Percentiles rank a stretch among this genome's conserved stretches.
Evolutionary conservation across 2,113 vertebrate species (phyloP).

Genomic region (Channa argus): DNA sequence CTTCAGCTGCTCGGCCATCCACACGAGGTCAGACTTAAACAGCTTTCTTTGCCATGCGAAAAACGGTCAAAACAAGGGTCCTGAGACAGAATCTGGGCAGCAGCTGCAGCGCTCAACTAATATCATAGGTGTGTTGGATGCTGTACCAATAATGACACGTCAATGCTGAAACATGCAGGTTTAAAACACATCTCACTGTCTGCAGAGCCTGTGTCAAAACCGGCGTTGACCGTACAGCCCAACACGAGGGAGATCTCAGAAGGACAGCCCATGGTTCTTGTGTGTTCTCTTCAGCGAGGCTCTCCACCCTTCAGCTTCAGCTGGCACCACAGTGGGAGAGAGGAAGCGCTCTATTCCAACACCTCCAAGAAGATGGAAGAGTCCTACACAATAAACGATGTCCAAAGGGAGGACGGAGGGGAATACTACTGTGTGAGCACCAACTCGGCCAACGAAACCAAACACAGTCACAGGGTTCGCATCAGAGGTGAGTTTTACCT

Average conservation of each 20-base stretch:
- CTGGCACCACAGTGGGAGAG: conserved; percentile 56
- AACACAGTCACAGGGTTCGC: conserved; percentile 10
- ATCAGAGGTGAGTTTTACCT: conserved; percentile 65
- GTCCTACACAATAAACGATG: conserved; percentile 24
- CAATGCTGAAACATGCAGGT: background rate
- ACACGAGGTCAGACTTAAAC: conserved; percentile 34
- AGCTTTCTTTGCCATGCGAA: conserved; percentile 57
- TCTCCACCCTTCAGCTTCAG: conserved; percentile 74
- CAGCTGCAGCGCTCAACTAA: conserved; percentile 20
- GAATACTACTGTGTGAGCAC: conserved; percentile 72
- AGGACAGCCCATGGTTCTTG: conserved; percentile 60
- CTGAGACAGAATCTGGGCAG: background rate
- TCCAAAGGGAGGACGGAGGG: conserved; percentile 56
- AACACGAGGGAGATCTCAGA: conserved; percentile 52
- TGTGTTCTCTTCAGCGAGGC: conserved; percentile 71
- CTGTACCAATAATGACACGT: background rate
- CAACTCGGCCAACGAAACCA: conserved; percentile 62
- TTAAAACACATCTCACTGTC: background rate
- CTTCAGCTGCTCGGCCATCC: conserved; percentile 67
- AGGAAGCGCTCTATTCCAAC: background rate
- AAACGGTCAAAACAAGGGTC: conserved; percentile 21
- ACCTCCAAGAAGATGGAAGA: background rate
- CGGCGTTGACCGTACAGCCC: conserved; percentile 40
- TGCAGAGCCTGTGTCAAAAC: conserved; percentile 75
- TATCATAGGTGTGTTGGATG: conserved; percentile 71